Evolutionary conservation across 2,797 vertebrate species (phyloP), one percentile per base, ranked within the genome.

Genomic region (Cyprinella venusta): DNA sequence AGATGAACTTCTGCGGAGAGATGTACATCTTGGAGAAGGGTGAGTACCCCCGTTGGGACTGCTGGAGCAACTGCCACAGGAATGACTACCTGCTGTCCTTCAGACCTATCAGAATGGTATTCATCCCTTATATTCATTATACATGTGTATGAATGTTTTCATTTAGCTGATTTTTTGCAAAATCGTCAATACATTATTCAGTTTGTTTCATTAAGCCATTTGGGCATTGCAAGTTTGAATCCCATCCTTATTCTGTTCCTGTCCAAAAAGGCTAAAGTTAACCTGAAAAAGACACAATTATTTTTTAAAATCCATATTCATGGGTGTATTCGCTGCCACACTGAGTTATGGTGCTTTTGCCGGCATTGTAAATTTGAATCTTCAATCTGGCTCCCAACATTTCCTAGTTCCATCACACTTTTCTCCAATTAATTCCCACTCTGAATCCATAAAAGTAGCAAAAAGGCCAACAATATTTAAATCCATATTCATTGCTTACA

Each of bases 11-110:
- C 89, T 90, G 86, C 76, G 92, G 92, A 40, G 92, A 93, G 89
- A 92, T 93, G 92, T 93, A 91, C 86, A 89, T 93, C 85, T 63
- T 93, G 88, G 92, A 93, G 90, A 93, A 93, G 85, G 92, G 91
- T 19, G 92, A 93, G 82, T 93, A 92, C 68, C 92, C 92, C 48
- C 91, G 91, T 71, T 93, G 92, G 92, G 91, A 93, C 84, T 90
- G 90, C 82, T 93, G 92, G 92, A 93, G 92, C 85, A 93, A 92
- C 88, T 91, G 90, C 84, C 91, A 92, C 89, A 92, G 89, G 68
- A 91, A 92, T 15, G 91, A 93, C 77, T 91, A 90, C 45, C 87
- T 93, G 76, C 91, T 93, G 85, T 93, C 91, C 71, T 91, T 93
- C 86, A 88, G 92, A 80, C 91, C 92, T 67, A 84, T 93, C 85